phyloP scores from a whole-genome alignment of 2,797 vertebrate species.

The Numenius phaeopus region DNA sequence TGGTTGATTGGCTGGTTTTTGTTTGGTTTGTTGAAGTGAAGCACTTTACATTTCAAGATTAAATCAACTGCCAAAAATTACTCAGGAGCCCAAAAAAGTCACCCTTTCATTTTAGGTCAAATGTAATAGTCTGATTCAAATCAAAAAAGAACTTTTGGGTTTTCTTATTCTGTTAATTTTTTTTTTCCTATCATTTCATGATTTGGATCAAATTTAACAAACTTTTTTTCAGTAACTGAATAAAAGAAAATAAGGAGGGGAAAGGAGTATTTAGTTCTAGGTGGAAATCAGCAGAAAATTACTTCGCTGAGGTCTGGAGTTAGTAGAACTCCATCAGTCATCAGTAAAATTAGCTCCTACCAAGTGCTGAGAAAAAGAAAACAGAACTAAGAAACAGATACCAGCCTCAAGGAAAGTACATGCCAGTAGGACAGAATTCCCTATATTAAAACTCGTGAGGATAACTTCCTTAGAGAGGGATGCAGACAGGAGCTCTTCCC shows the following conservation, averaged over 20 bases:
- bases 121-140: background rate
- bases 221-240: background rate
- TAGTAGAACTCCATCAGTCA: background rate
- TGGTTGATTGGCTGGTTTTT: background rate
- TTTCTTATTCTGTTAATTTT: background rate
- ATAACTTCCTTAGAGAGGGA: background rate
- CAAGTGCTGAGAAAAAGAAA: background rate
- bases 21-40: background rate
- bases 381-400: background rate
- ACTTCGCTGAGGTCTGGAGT: background rate
- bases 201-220: background rate
- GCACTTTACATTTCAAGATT: background rate
- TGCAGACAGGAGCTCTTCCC: background rate
- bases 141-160: background rate
- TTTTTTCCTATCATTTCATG: background rate
- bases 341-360: background rate
- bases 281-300: background rate
- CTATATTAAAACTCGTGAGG: background rate
- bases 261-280: background rate
- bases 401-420: background rate
- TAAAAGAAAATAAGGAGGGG: accelerated
- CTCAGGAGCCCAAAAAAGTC: background rate
- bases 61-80: background rate
- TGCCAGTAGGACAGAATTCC: background rate
- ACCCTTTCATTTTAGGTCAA: background rate